A percentile compares a stretch with the other conserved stretches of the same genome.
Evolutionary conservation across 2,888 invertebrate genomes (phyloP).

Genomic region (Synergus laeviventris): DNA sequence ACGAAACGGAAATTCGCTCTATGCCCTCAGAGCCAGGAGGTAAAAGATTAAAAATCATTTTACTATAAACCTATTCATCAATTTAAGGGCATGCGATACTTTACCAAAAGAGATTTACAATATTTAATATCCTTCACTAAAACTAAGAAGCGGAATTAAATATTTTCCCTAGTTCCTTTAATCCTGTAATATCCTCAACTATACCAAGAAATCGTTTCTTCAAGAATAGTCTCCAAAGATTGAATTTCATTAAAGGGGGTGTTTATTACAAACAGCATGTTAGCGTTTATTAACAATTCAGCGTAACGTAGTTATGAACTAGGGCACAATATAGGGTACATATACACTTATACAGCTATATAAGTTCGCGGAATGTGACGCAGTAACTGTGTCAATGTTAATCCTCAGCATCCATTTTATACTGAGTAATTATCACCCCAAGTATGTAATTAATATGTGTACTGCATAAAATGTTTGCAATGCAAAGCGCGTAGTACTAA

Average conservation of each 20-base stretch:
- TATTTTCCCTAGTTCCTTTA: too few species aligned
- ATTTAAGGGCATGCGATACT: too few species aligned
- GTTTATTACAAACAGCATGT: constrained; percentile 5
- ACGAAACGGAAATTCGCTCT: constrained; percentile 22
- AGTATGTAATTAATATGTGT: constrained; percentile 20
- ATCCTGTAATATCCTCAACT: too few species aligned
- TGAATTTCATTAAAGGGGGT: neutral
- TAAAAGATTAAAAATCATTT: neutral
- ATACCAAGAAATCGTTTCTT: too few species aligned
- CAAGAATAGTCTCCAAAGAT: too few species aligned
- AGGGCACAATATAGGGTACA: constrained; percentile 21
- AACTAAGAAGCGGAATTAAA: too few species aligned
- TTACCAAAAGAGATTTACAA: too few species aligned
- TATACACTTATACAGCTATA: too few species aligned
- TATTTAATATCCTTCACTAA: too few species aligned
- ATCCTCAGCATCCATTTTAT: constrained; percentile 35
- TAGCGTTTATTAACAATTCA: constrained; percentile 24
- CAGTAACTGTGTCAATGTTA: constrained; percentile 36
- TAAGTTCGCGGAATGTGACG: constrained; percentile 26
- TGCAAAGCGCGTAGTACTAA: neutral
- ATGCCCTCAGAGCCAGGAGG: too few species aligned
- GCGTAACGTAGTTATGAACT: constrained; percentile 21
- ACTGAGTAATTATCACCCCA: constrained; percentile 25
- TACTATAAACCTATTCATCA: too few species aligned
- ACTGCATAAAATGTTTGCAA: constrained; percentile 19